These are phyloP conservation scores for Arctocebus calabarensis DNA, from an alignment of 2,797 vertebrate species.

Conservation along the genomic window DNA sequence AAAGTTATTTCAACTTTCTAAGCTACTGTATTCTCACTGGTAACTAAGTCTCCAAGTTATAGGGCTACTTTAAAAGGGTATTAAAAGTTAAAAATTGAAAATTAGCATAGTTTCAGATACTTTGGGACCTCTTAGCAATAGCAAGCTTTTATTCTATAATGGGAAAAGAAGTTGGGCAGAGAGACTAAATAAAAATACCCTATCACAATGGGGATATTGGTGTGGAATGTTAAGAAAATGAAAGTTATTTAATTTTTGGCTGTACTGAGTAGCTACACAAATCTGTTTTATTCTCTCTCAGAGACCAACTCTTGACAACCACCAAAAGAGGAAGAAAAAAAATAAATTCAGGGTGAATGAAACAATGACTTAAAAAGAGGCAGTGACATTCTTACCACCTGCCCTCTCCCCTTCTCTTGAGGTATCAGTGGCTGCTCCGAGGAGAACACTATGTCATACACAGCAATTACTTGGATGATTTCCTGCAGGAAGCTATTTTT, in stretches of 20 bases:
- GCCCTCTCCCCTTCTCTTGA: constrained; percentile 15
- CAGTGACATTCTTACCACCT: constrained; percentile 45
- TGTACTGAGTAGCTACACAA: neutral
- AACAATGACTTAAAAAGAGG: constrained; percentile 44
- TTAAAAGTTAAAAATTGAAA: neutral
- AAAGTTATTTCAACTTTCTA: neutral
- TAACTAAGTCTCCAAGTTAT: neutral
- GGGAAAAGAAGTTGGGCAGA: neutral
- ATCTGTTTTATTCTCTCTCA: constrained; percentile 43
- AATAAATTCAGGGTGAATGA: neutral
- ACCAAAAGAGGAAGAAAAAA: neutral
- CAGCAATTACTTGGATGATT: constrained; percentile 51
- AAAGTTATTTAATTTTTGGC: constrained; percentile 27
- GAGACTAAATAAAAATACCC: neutral
- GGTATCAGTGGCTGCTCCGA: constrained; percentile 29
- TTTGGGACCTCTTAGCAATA: neutral
- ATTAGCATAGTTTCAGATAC: neutral
- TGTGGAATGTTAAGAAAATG: constrained; percentile 4
- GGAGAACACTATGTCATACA: constrained; percentile 54
- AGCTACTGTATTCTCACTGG: neutral
- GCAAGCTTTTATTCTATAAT: neutral
- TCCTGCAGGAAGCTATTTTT: constrained; percentile 75
- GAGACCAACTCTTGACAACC: constrained; percentile 43
- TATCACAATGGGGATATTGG: neutral
- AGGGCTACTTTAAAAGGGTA: neutral